These are phyloP conservation scores for Callionymus lyra DNA, from an alignment of 2,113 vertebrate genomes.

Conservation along the genomic window DNA sequence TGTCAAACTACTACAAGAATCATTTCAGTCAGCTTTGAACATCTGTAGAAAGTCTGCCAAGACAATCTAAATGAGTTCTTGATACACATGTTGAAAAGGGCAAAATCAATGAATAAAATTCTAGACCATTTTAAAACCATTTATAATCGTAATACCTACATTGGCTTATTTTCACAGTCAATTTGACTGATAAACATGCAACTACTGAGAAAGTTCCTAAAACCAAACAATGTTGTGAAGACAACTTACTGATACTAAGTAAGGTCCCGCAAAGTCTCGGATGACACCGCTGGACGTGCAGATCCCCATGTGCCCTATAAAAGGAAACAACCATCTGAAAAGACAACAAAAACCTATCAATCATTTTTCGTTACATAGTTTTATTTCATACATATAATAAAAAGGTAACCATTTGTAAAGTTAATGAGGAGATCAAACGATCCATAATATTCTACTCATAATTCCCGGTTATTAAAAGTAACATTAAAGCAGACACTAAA, in stretches of 20 bases:
- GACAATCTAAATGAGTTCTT: too few species aligned
- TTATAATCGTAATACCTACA: not conserved
- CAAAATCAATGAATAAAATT: not conserved
- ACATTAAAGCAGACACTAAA: not conserved
- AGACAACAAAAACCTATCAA: not conserved
- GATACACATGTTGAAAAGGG: not conserved
- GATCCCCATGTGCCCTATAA: constrained; percentile 98
- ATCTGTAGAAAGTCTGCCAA: too few species aligned
- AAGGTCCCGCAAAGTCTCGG: constrained; percentile 94
- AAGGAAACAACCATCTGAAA: constrained; percentile 86
- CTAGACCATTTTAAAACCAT: not conserved
- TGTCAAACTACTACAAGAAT: too few species aligned
- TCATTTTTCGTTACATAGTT: too few species aligned
- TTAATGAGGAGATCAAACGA: too few species aligned
- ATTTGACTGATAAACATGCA: too few species aligned
- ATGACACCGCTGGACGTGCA: constrained; percentile 90
- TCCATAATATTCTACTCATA: too few species aligned
- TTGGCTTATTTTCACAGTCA: not conserved
- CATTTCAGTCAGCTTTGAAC: too few species aligned
- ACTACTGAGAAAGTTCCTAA: not conserved
- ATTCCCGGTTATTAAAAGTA: fast-evolving
- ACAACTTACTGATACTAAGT: constrained; percentile 88
- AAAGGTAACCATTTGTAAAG: too few species aligned
- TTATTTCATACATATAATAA: too few species aligned
- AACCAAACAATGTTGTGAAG: too few species aligned